Base-by-base conservation (phyloP, 2,888 invertebrate species). In the Bellardia pandia region DNA sequence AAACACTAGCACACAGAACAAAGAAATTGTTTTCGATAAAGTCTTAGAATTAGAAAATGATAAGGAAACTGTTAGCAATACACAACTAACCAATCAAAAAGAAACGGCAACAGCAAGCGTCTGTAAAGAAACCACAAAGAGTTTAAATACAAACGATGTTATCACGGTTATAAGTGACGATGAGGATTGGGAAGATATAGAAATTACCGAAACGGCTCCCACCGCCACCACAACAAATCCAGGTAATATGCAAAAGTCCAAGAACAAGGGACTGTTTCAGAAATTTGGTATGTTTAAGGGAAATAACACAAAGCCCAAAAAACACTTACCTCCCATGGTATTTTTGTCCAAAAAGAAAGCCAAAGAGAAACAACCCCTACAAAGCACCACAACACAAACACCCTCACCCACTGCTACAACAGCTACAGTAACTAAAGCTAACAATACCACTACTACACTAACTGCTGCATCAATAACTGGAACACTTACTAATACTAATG, bases 111-210 rank as follows among this genome's bases (percentile, higher is more conserved):
- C 23, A 23, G 23, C 23, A 16, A 3, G 16, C 16, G 13, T 4
- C 42, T 13, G 23, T 23, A 45, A 62, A 9, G 51, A 69, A 0
- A 0, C 14, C 16, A 80, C 11, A 0, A 51, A 56, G n/a, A 4
- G 11, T 3, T 33, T 71, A 5, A n/a, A 8, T 37, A 13, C 48
- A n/a, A 40, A 53, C 9, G 64, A 64, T 11, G 6, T 69, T 2
- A 58, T 86, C 1, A 82, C 81, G 13, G 80, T 85, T 16, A 78
- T 79, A 11, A 86, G 91, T 37, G 91, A 92, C 60, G 91, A 91
- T 76, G 91, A 91, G 16, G 90, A 91, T 69, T 92, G 91, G 92
- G 91, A 91, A 86, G 91, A 92, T 88, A 91, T 92, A 82, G 91
- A 92, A 86, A 90, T 90, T n/a, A 89, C 89, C 1, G 90, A 91